These are phyloP conservation scores for Halictus rubicundus DNA, from an alignment of 1,140 invertebrate genomes.

Conservation along the genomic window DNA sequence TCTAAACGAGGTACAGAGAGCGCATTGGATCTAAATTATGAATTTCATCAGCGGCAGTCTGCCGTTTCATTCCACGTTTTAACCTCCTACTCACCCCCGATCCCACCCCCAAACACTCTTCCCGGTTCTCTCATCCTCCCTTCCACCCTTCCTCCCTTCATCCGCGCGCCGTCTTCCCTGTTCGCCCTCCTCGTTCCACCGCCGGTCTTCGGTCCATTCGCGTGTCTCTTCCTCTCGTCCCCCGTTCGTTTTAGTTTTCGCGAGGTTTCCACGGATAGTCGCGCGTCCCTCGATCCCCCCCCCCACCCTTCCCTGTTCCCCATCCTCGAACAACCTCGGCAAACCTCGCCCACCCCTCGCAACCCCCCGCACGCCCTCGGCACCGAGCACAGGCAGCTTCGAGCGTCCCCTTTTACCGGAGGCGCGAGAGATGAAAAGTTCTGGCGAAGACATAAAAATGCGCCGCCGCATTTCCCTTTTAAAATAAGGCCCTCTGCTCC, in stretches of 20 bases:
- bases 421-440: slow-evolving; percentile 78
- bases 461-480: slow-evolving; percentile 80
- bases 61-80: slow-evolving; percentile 80
- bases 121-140: slow-evolving; percentile 26
- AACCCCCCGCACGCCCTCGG: slow-evolving; percentile 21
- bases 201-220: slow-evolving; percentile 1
- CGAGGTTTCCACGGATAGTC: slow-evolving; percentile 55
- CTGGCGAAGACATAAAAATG: slow-evolving; percentile 81
- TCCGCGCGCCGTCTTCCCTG: not conserved
- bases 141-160: not conserved
- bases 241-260: slow-evolving; percentile 51
- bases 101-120: slow-evolving; percentile 17
- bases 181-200: slow-evolving; percentile 19
- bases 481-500: slow-evolving; percentile 79
- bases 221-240: not conserved
- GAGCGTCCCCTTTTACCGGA: slow-evolving; percentile 40
- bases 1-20: slow-evolving; percentile 81
- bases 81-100: slow-evolving; percentile 64
- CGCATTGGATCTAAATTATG: slow-evolving; percentile 82
- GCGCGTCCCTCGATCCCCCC: slow-evolving; percentile 28
- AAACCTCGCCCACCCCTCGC: slow-evolving; percentile 6
- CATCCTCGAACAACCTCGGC: too few relatives aligned
- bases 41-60: slow-evolving; percentile 81
- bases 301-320: slow-evolving; percentile 26
- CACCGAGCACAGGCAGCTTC: slow-evolving; percentile 10